Base-by-base conservation (phyloP, 2,113 vertebrate genomes). In the Argyrosomus japonicus region DNA sequence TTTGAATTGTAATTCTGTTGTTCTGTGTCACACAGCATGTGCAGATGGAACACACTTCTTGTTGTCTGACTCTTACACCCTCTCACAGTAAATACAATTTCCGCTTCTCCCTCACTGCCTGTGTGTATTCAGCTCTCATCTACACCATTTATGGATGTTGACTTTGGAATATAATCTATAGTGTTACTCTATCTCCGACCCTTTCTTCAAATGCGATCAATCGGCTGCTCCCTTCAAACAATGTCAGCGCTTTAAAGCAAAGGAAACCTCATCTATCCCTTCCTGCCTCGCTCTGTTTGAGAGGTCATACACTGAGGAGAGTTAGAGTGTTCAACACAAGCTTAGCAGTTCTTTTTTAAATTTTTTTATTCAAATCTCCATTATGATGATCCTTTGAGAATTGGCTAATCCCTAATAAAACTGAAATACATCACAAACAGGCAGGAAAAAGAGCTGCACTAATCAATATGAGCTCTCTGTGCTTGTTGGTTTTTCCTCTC, bases 111-210 rank as follows among this genome's bases (percentile, higher is more conserved):
- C 47, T 25, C 51, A 2, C 27, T 50, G 36, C 53, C 54, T 50
- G 43, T n/a, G 25, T 54, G 9, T 63, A 48, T 12, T 27, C 18
- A 50, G 40, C 65, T 36, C 57, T 48, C 18, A 21, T 19, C 14
- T 57, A 58, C 58, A 21, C 25, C 3, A 19, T 71, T 43, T 71
- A 51, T 51, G 61, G 51, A n/a, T 67, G 23, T 73, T 77, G 50
- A 57, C 58, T 70, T 43, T 23, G 32, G 48, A 62, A 43, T 54
- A 40, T 14, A 56, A 70, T 56, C 21, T 9, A 47, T 7, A 48
- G 11, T 21, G 56, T 63, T 47, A 32, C 19, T 68, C 19, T 36
- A 8, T 23, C 36, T 40, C 50, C 18, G 29, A 54, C 21, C 27
- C 61, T 27, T 18, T 50, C 23, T 62, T 18, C 25, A n/a, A 75